Conservation (phyloP, 2,888 invertebrate genomes). For the Pyrrhia umbra region DNA sequence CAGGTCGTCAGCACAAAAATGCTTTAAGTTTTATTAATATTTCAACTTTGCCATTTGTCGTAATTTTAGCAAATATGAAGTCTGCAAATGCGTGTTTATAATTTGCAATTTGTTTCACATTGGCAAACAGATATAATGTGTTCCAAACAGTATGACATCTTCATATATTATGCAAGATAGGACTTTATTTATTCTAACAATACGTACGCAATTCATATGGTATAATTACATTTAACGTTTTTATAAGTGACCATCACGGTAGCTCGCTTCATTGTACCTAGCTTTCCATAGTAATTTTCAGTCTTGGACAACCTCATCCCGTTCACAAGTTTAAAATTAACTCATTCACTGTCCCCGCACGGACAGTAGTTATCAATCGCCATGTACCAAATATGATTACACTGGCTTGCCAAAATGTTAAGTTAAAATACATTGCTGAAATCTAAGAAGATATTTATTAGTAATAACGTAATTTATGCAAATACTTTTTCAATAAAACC, state of each 20-base stretch:
- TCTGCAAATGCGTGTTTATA: neutral
- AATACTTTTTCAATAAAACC: too few species aligned
- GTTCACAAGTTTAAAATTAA: conserved; percentile 57
- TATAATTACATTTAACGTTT: conserved; percentile 27
- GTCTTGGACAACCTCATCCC: conserved; percentile 71
- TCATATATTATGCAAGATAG: neutral
- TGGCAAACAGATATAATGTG: neutral
- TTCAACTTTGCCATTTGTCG: too few species aligned
- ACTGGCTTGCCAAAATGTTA: too few species aligned
- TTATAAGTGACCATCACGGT: conserved; percentile 43
- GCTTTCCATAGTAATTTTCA: conserved; percentile 63
- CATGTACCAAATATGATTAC: too few species aligned
- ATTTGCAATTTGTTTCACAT: neutral
- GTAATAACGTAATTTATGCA: too few species aligned
- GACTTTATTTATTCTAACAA: conserved; percentile 8
- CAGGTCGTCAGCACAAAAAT: neutral
- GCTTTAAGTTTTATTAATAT: too few species aligned
- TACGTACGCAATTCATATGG: conserved; percentile 9
- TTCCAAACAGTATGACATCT: neutral
- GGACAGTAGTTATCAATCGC: too few species aligned
- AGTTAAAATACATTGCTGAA: too few species aligned
- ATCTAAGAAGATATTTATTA: too few species aligned
- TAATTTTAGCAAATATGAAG: too few species aligned
- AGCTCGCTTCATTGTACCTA: conserved; percentile 44
- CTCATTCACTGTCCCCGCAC: too few species aligned